phyloP scores from a whole-genome alignment of 2,888 invertebrate species.

The Aplocera efformata region DNA sequence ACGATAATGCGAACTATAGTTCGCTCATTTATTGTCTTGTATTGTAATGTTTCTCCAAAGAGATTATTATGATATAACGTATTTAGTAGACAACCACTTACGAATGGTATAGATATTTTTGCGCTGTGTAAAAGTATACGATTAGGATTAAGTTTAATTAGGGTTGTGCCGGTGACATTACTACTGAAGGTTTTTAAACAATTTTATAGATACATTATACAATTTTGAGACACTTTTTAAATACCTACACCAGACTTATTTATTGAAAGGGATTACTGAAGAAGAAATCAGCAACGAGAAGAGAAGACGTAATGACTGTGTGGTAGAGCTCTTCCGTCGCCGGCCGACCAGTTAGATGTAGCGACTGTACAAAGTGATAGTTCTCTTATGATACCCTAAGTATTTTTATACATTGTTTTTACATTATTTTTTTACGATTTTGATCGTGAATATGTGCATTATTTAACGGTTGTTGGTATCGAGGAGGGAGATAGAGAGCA shows the following conservation, averaged over 20 bases:
- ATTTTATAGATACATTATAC: constrained; percentile 7
- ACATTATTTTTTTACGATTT: constrained; percentile 77
- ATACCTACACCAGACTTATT: too few relatives aligned
- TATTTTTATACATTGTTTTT: constrained; percentile 79
- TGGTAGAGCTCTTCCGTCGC: constrained; percentile 59
- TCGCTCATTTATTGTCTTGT: constrained; percentile 50
- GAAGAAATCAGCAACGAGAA: not conserved
- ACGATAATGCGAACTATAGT: constrained; percentile 53
- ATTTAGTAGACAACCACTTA: constrained; percentile 48
- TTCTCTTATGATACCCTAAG: constrained; percentile 77
- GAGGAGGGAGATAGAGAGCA: constrained; percentile 35
- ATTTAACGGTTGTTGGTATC: constrained; percentile 52
- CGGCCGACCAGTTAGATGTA: constrained; percentile 58
- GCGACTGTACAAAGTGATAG: constrained; percentile 78
- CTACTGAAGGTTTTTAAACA: constrained; percentile 36
- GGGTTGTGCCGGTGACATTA: constrained; percentile 46
- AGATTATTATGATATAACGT: constrained; percentile 59
- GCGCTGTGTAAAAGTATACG: constrained; percentile 76
- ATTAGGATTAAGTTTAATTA: constrained; percentile 50
- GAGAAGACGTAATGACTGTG: constrained; percentile 10
- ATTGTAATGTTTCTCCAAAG: constrained; percentile 66
- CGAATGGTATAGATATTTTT: constrained; percentile 58
- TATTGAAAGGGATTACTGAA: too few relatives aligned
- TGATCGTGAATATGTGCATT: constrained; percentile 70
- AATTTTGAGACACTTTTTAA: not conserved